A percentile compares a stretch with the other conserved stretches of the same genome.
These are phyloP conservation scores for Temnothorax unifasciatus DNA, from an alignment of 2,888 invertebrate species.

Conservation along the genomic window DNA sequence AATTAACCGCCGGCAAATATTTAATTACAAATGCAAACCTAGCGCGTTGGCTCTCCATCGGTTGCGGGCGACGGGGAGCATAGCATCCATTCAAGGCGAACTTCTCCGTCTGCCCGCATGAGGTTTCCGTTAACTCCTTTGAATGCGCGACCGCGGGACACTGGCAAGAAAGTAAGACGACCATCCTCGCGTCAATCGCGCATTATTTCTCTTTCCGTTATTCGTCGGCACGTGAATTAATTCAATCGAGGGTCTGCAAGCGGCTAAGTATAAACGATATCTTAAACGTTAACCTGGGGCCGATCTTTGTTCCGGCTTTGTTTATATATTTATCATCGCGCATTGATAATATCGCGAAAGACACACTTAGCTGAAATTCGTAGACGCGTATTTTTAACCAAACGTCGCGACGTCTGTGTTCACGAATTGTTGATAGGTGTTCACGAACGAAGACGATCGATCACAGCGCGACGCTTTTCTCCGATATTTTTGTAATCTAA, in stretches of 20 bases:
- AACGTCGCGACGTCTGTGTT: slow-evolving; percentile 8
- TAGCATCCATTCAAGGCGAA: slow-evolving; percentile 59
- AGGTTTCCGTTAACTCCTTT: slow-evolving; percentile 65
- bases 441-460: background rate
- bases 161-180: slow-evolving; percentile 51
- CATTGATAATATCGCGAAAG: slow-evolving; percentile 41
- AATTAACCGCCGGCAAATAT: slow-evolving; percentile 78
- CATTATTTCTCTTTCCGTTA: slow-evolving; percentile 71
- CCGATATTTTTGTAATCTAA: background rate
- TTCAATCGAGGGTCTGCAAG: slow-evolving; percentile 59
- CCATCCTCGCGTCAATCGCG: slow-evolving; percentile 40
- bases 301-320: background rate
- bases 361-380: background rate
- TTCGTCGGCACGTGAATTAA: slow-evolving; percentile 67
- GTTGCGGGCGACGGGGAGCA: slow-evolving; percentile 15
- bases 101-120: slow-evolving; percentile 67
- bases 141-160: slow-evolving; percentile 44
- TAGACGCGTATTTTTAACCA: slow-evolving; percentile 26
- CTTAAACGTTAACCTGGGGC: slow-evolving; percentile 52
- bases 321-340: slow-evolving; percentile 37
- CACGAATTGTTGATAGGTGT: background rate
- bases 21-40: slow-evolving; percentile 78
- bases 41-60: slow-evolving; percentile 66
- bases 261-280: slow-evolving; percentile 58
- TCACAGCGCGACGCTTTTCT: background rate